Evolutionary conservation across 2,113 vertebrate genomes (phyloP).

Genomic region (Leptobrachium leishanense): DNA sequence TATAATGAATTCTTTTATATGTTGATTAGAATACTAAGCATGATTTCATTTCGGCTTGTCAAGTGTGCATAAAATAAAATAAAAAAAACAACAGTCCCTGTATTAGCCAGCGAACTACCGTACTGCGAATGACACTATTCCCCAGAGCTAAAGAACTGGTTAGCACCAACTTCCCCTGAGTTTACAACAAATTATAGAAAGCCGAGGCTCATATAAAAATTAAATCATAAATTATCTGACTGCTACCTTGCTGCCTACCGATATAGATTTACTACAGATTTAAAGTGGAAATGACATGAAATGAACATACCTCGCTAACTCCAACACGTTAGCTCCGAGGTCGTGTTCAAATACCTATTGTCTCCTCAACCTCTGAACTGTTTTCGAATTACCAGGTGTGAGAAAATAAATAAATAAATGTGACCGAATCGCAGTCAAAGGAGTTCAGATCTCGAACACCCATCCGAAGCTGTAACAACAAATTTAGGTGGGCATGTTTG

Average conservation of each 20-base stretch:
- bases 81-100: conserved; percentile 78
- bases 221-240: conserved; percentile 98
- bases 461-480: conserved; percentile 69
- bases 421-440: conserved; percentile 55
- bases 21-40: conserved; percentile 78
- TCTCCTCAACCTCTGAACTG: conserved; percentile 75
- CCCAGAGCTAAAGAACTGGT: conserved; percentile 81
- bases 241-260: conserved; percentile 89
- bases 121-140: conserved; percentile 76
- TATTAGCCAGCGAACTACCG: conserved; percentile 84
- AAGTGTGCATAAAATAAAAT: conserved; percentile 82
- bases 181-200: conserved; percentile 98
- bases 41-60: conserved; percentile 79
- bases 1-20: conserved; percentile 71
- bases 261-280: conserved; percentile 81
- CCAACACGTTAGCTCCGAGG: conserved; percentile 73
- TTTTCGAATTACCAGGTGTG: conserved; percentile 70
- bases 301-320: conserved; percentile 71
- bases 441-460: conserved; percentile 62
- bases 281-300: conserved; percentile 77
- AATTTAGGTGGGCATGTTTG: conserved; percentile 75
- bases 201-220: conserved; percentile 92
- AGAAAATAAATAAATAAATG: background rate
- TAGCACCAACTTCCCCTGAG: conserved; percentile 83
- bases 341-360: conserved; percentile 68